Evolutionary conservation across 2,113 vertebrate species (phyloP).

Genomic region (Passer montanus): DNA sequence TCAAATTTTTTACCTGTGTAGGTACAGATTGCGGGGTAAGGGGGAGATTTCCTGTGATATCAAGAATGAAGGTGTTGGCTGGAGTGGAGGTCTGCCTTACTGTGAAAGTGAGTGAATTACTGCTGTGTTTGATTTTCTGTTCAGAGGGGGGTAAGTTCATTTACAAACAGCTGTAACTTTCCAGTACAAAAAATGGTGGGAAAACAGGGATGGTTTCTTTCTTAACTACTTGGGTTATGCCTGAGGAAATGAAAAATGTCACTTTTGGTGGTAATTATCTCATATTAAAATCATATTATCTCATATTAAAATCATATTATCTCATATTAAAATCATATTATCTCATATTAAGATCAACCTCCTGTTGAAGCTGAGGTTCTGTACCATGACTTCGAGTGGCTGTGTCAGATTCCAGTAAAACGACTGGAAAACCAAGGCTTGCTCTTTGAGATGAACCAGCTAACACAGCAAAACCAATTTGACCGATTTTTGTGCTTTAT

Average conservation of each 20-base stretch:
- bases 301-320: no score
- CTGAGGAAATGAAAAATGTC: not conserved
- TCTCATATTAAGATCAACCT: not conserved
- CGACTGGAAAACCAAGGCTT: not conserved
- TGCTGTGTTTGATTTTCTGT: not conserved
- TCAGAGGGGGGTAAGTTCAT: not conserved
- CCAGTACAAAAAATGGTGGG: not conserved
- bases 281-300: not conserved
- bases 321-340: not conserved
- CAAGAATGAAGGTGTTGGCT: not conserved
- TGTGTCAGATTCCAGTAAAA: not conserved
- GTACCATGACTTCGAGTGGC: not conserved
- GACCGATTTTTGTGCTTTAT: not conserved
- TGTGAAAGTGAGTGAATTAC: conserved; percentile 64
- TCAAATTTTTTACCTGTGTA: not conserved
- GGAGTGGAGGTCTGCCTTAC: not conserved
- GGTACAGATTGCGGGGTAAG: conserved; percentile 4
- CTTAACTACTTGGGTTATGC: not conserved
- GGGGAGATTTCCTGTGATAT: not conserved
- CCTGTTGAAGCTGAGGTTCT: not conserved
- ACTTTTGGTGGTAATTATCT: not conserved
- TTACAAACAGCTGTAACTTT: not conserved
- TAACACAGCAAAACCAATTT: not conserved
- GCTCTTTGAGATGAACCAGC: not conserved
- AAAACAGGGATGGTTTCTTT: not conserved